Percentiles rank a stretch among this genome's conserved stretches.
Conservation (phyloP, 2,888 invertebrate species). For the Candidula unifasciata region DNA sequence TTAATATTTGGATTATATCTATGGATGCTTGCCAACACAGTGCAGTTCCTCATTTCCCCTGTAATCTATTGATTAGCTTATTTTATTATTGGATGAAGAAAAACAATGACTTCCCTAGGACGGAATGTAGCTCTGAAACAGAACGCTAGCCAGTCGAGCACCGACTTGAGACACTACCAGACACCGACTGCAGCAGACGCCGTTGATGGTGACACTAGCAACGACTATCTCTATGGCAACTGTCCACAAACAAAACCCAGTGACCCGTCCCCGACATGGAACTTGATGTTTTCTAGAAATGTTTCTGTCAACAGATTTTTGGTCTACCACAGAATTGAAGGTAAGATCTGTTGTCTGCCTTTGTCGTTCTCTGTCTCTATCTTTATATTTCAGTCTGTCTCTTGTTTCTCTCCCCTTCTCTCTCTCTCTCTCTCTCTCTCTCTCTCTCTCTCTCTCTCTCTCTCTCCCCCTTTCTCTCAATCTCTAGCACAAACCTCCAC, state of each 20-base stretch:
- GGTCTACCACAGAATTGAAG: not conserved
- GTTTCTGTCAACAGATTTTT: not conserved
- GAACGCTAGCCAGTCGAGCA: conserved; percentile 10
- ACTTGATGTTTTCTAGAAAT: not conserved
- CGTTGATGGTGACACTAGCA: not conserved
- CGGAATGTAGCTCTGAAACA: not conserved
- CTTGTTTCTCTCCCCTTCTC: no score
- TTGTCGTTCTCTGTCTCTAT: no score
- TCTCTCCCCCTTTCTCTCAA: not conserved
- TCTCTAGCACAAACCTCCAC: no score
- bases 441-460: no score
- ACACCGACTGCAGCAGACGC: not conserved
- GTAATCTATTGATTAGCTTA: no score
- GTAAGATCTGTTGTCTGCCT: no score
- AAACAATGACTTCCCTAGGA: not conserved
- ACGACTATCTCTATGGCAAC: not conserved
- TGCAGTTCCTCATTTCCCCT: no score
- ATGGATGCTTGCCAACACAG: no score
- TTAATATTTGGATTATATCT: no score
- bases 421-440: no score
- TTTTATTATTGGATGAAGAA: no score
- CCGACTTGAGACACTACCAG: not conserved
- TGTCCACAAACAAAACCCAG: not conserved
- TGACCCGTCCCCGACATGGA: conserved; percentile 9
- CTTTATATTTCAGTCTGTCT: not conserved